These are phyloP conservation scores for Bos javanicus DNA, from an alignment of 2,113 vertebrate genomes.

Conservation along the genomic window DNA sequence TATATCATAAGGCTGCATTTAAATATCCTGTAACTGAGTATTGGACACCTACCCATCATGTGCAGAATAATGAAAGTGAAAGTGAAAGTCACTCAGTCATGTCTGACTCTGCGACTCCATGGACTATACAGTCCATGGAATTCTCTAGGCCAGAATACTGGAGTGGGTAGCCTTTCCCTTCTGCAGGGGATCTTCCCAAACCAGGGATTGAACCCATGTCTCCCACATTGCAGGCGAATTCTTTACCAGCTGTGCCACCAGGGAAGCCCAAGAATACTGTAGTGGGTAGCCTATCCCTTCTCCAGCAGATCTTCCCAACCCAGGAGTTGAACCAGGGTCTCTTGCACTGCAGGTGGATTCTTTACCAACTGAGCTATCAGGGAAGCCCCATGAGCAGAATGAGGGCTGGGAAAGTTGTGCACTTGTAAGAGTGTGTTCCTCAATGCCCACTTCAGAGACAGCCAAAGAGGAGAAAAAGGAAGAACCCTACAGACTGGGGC, in stretches of 20 bases:
- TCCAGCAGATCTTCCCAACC: not conserved
- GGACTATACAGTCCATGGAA: not conserved
- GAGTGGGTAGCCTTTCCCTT: not conserved
- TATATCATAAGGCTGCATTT: not conserved
- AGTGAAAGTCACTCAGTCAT: not conserved
- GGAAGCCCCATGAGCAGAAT: not conserved
- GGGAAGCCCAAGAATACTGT: not conserved
- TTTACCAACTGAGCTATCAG: not conserved
- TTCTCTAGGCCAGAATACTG: not conserved
- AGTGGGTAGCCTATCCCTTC: not conserved
- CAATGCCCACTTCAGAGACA: not conserved
- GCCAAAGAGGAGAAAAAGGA: not conserved
- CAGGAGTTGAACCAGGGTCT: not conserved
- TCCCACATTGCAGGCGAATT: fast-evolving
- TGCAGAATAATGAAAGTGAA: not conserved
- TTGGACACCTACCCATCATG: not conserved
- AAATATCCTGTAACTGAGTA: not conserved
- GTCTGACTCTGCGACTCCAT: fast-evolving
- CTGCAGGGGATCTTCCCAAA: not conserved
- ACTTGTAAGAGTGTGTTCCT: not conserved
- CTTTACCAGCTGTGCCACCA: not conserved
- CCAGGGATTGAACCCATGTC: not conserved
- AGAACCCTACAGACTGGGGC: not conserved
- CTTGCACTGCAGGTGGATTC: not conserved
- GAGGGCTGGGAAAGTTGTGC: not conserved